phyloP scores from a whole-genome alignment of 2,888 invertebrate genomes.

The Machimus rusticus region DNA sequence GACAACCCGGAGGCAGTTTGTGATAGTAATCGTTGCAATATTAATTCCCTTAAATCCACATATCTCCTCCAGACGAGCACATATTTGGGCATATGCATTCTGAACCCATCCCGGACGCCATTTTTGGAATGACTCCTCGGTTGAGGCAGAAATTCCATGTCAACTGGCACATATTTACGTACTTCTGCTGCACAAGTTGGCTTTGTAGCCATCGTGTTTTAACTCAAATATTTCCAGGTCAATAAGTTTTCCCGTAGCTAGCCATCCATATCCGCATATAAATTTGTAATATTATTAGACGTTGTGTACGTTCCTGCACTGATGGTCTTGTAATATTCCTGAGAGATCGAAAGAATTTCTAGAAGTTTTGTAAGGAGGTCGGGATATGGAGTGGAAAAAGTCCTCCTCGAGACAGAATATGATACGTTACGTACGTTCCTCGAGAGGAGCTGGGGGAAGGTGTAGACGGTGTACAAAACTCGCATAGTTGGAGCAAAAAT shows the following conservation, averaged over 20 bases:
- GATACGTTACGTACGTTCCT: neutral
- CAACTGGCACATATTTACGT: slow-evolving; percentile 22
- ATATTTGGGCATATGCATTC: neutral
- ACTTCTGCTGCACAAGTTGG: slow-evolving; percentile 11
- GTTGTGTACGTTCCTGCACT: neutral
- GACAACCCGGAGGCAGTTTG: neutral
- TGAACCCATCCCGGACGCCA: neutral
- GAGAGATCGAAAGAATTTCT: neutral
- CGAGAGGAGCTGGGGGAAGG: neutral
- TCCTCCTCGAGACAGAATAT: neutral
- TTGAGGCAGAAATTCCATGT: neutral
- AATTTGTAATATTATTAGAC: slow-evolving; percentile 37
- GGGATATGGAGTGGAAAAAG: neutral
- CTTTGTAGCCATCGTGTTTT: slow-evolving; percentile 38
- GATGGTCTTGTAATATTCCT: slow-evolving; percentile 20
- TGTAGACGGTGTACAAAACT: neutral
- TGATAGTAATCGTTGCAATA: neutral
- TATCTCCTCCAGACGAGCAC: neutral
- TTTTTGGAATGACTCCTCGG: neutral
- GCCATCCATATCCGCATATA: slow-evolving; percentile 30
- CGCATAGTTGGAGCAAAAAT: neutral
- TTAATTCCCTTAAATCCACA: neutral
- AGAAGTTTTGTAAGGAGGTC: neutral
- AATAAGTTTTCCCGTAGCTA: slow-evolving; percentile 43
- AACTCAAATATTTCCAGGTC: slow-evolving; percentile 46